phyloP scores from a whole-genome alignment of 1,140 invertebrate species.

The Galleria mellonella region DNA sequence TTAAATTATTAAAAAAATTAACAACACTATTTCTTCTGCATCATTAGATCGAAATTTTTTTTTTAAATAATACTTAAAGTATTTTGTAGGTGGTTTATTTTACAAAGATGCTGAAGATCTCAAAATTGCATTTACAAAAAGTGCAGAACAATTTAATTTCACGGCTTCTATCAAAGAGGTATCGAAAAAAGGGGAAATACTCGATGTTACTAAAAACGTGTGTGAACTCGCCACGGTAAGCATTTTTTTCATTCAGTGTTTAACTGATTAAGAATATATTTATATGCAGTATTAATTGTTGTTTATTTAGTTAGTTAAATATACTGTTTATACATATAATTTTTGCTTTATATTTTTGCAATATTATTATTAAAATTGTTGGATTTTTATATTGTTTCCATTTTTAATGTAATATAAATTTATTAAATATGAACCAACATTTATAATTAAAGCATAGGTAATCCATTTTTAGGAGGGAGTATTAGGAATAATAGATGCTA shows the following conservation, averaged over 20 bases:
- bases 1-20: too few relatives aligned
- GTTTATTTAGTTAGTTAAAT: too few relatives aligned
- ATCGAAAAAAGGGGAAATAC: slow-evolving; percentile 36
- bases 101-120: slow-evolving; percentile 40
- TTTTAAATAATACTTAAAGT: too few relatives aligned
- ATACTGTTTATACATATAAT: too few relatives aligned
- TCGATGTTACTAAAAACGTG: slow-evolving; percentile 41
- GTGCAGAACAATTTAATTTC: slow-evolving; percentile 41
- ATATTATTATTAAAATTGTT: too few relatives aligned
- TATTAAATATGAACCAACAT: background rate
- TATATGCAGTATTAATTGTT: too few relatives aligned
- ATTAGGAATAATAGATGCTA: slow-evolving; percentile 54
- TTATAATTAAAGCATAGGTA: background rate
- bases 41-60: too few relatives aligned
- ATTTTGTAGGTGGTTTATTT: slow-evolving; percentile 52
- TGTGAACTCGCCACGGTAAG: slow-evolving; percentile 50
- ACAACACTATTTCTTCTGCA: too few relatives aligned
- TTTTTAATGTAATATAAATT: too few relatives aligned
- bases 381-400: background rate
- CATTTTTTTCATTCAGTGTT: background rate
- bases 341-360: too few relatives aligned
- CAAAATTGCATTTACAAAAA: slow-evolving; percentile 32
- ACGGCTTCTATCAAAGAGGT: slow-evolving; percentile 37
- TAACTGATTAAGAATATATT: too few relatives aligned
- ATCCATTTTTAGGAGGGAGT: slow-evolving; percentile 42